Evolutionary conservation across 2,888 invertebrate species (phyloP).

Genomic region (Torymus auratus): DNA sequence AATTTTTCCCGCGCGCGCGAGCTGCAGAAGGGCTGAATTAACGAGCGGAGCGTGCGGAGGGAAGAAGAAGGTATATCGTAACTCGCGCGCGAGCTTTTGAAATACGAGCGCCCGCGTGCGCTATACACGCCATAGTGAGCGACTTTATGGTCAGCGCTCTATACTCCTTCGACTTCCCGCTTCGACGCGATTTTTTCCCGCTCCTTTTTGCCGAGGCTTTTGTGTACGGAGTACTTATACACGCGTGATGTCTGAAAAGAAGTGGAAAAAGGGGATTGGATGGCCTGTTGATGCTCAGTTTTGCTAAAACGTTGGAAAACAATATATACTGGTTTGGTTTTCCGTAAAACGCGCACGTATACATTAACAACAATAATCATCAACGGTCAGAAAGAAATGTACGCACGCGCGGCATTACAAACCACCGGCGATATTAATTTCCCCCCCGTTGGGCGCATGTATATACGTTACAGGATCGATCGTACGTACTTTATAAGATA

Average conservation of each 20-base stretch:
- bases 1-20: slow-evolving; percentile 25
- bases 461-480: no score
- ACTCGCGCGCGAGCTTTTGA: slow-evolving; percentile 41
- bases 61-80: slow-evolving; percentile 12
- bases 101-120: slow-evolving; percentile 51
- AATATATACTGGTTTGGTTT: no score
- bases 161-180: neutral
- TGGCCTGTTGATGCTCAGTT: no score
- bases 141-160: slow-evolving; percentile 35
- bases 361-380: no score
- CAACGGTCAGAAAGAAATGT: neutral
- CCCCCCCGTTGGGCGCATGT: no score
- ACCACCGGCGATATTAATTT: neutral
- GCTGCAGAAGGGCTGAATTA: slow-evolving; percentile 37
- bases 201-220: neutral
- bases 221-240: no score
- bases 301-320: no score
- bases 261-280: neutral
- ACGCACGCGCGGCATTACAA: neutral
- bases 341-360: no score
- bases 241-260: neutral
- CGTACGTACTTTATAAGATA: no score
- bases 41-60: slow-evolving; percentile 30
- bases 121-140: neutral
- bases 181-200: neutral